Conservation (phyloP, 1,140 invertebrate genomes). For the Callitettix versicolor region DNA sequence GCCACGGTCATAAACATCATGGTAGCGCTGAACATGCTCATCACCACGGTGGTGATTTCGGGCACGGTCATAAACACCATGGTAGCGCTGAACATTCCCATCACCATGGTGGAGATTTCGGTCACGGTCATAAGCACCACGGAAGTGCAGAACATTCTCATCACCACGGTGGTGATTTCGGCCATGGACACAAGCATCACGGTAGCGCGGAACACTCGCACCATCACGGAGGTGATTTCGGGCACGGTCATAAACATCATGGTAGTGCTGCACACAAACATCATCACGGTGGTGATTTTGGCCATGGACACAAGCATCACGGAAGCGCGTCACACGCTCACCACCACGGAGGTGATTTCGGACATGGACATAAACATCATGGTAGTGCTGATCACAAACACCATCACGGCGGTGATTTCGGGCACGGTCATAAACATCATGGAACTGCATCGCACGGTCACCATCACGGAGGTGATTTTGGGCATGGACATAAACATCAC, state of each 20-base stretch:
- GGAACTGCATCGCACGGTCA: not conserved
- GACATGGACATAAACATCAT: slow-evolving; percentile 5
- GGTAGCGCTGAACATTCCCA: not conserved
- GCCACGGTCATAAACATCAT: slow-evolving; percentile 1
- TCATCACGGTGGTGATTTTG: slow-evolving; percentile 5
- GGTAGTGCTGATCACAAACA: slow-evolving; percentile 3
- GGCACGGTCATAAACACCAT: slow-evolving; percentile 3
- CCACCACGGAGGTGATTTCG: slow-evolving; percentile 3
- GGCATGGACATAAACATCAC: slow-evolving; percentile 9
- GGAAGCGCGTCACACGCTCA: not conserved
- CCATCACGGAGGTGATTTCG: not conserved
- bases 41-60: slow-evolving; percentile 2
- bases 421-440: slow-evolving; percentile 7
- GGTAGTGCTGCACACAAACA: not conserved
- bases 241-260: not conserved
- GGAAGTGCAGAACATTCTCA: not conserved
- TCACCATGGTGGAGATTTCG: not conserved
- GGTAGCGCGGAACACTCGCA: not conserved
- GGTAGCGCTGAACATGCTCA: not conserved
- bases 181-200: not conserved
- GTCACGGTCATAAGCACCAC: not conserved
- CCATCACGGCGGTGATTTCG: slow-evolving; percentile 9
- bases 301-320: slow-evolving; percentile 4
- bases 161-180: not conserved
- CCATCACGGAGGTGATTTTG: slow-evolving; percentile 6